These are phyloP conservation scores for Crotalus tigris DNA, from an alignment of 2,113 vertebrate species.

Conservation along the genomic window DNA sequence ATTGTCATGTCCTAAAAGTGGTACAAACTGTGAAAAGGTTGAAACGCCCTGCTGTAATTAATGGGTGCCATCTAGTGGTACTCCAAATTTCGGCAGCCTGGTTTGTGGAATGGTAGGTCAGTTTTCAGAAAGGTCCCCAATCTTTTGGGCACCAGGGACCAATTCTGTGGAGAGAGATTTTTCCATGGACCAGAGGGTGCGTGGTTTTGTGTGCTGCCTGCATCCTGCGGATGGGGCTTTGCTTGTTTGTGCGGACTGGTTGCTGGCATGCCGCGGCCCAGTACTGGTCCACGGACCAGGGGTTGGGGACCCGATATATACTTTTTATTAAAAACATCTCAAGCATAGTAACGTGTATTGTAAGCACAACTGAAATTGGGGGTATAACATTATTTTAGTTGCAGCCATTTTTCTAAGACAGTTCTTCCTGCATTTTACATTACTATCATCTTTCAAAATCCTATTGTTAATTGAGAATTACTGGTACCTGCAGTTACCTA, in stretches of 20 bases:
- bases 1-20: too few relatives aligned
- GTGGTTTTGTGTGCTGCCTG: too few relatives aligned
- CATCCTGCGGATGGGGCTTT: too few relatives aligned
- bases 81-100: neutral
- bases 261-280: too few relatives aligned
- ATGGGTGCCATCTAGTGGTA: neutral
- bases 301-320: too few relatives aligned
- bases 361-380: neutral
- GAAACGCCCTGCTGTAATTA: neutral
- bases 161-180: too few relatives aligned
- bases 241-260: too few relatives aligned
- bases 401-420: neutral
- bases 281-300: too few relatives aligned
- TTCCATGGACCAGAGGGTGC: too few relatives aligned
- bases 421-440: neutral
- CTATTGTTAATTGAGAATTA: neutral
- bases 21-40: too few relatives aligned
- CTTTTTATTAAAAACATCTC: neutral
- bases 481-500: neutral
- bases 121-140: neutral
- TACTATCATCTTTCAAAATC: neutral
- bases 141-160: too few relatives aligned
- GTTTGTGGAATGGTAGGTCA: neutral
- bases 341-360: neutral
- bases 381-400: neutral